A percentile compares a stretch with the other conserved stretches of the same genome.
Conservation (phyloP, 2,888 invertebrate species). For the Athetis lepigone region DNA sequence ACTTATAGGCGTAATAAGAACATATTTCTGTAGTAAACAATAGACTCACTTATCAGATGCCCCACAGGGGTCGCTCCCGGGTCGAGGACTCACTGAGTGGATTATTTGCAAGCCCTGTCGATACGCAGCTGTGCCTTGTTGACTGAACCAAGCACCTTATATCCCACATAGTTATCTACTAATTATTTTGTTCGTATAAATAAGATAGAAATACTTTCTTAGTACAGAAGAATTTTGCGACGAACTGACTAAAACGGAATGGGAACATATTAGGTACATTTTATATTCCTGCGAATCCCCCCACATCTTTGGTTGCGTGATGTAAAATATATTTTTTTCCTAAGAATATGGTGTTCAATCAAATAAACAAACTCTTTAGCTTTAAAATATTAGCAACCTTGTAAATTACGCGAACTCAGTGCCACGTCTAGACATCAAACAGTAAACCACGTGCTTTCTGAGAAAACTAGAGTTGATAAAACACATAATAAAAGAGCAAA, state of each 20-base stretch:
- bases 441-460: neutral
- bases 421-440: no score
- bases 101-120: conserved; percentile 62
- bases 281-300: no score
- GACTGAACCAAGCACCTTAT: conserved; percentile 28
- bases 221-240: neutral
- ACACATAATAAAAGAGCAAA: conserved; percentile 5
- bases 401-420: no score
- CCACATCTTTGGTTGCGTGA: no score
- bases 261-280: neutral
- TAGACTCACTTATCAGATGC: conserved; percentile 37
- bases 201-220: neutral
- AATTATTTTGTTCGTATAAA: neutral
- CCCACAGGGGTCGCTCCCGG: conserved; percentile 31
- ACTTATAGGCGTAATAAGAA: neutral
- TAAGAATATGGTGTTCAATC: no score
- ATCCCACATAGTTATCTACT: conserved; percentile 8
- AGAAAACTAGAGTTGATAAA: conserved; percentile 15
- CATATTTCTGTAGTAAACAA: conserved; percentile 35
- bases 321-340: no score
- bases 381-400: no score
- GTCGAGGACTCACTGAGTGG: conserved; percentile 49
- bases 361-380: no score
- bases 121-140: conserved; percentile 62
- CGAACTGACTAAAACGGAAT: neutral